A percentile compares a stretch with the other conserved stretches of the same genome.
Evolutionary conservation across 2,797 vertebrate species (phyloP).

Genomic region (Chrysocyon brachyurus): DNA sequence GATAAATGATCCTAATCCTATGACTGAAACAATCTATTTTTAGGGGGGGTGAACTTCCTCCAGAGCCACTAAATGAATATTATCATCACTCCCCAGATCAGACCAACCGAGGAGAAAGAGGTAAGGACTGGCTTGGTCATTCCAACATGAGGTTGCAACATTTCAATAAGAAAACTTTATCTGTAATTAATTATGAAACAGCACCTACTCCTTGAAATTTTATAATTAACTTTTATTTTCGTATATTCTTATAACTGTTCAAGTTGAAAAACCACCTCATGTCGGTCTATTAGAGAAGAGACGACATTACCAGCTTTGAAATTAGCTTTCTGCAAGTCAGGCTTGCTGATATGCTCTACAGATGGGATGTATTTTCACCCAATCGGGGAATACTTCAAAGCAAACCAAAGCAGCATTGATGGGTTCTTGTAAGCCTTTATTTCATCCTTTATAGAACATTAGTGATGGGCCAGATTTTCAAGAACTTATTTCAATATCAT

Average conservation of each 20-base stretch:
- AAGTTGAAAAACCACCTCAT: conserved; percentile 29
- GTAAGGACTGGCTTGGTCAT: neutral
- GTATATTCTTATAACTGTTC: neutral
- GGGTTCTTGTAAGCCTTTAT: conserved; percentile 62
- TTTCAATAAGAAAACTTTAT: neutral
- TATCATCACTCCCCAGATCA: neutral
- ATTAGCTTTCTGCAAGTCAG: conserved; percentile 65
- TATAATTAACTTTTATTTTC: neutral
- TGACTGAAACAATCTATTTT: neutral
- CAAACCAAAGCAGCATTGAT: conserved; percentile 28
- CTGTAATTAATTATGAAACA: conserved; percentile 15
- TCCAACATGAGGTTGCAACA: neutral
- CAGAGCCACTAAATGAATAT: neutral
- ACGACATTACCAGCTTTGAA: conserved; percentile 38
- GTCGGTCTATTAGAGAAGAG: neutral
- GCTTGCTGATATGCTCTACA: conserved; percentile 5
- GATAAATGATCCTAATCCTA: neutral
- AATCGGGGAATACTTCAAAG: conserved; percentile 75
- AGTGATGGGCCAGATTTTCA: conserved; percentile 32
- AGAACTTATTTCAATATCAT: conserved; percentile 61
- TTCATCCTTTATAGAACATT: conserved; percentile 38
- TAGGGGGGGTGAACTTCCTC: neutral
- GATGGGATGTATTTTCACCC: conserved; percentile 74
- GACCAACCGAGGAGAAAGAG: neutral
- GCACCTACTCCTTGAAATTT: neutral